Evolutionary conservation across 37 sponge, comb jelly and placozoan genomes (phyloP), one percentile per base, ranked within the genome.

Genomic region (Tethya wilhelma): DNA sequence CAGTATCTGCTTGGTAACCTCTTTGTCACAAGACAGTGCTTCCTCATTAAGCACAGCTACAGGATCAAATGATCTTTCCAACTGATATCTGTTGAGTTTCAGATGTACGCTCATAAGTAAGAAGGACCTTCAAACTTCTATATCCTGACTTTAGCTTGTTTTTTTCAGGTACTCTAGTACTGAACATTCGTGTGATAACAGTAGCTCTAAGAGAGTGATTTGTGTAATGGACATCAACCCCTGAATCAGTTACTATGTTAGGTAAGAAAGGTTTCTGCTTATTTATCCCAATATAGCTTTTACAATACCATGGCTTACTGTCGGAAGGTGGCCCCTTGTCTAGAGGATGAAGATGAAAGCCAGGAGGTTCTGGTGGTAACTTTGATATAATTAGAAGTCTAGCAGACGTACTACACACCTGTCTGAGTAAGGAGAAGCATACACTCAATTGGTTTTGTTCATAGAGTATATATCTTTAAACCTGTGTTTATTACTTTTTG

Each of bases 151-250:
- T 69, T 28, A 28, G 28, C 41, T 29, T 72, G 9, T 44, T 4
- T n/a, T 72, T 72, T 55, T 72, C 73, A 23, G 73, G 73, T 26
- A 80, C 81, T 32, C 70, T 60, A 19, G 33, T 53, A 4, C 34
- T 30, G 40, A 53, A 80, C 81, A 80, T 80, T 19, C 72, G 34
- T 56, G 60, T 80, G 26, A 38, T 41, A 38, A 71, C 69, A 44
- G 81, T 80, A 69, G 81, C 77, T 20, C 77, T 20, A 25, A 77
- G 64, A n/a, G 64, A 59, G 38, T 60, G 77, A 56, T 77, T 77
- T 23, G 77, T 58, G 33, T 77, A 77, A 40, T 34, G 58, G 17
- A 69, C 71, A 69, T 56, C 64, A 56, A 68, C 26, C 0, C 71
- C 81, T 12, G 71, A 23, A 55, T 69, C 59, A 26, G 20, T 38